Base-by-base conservation (phyloP, 2,888 invertebrate species). In the Augochlorella aurata region DNA sequence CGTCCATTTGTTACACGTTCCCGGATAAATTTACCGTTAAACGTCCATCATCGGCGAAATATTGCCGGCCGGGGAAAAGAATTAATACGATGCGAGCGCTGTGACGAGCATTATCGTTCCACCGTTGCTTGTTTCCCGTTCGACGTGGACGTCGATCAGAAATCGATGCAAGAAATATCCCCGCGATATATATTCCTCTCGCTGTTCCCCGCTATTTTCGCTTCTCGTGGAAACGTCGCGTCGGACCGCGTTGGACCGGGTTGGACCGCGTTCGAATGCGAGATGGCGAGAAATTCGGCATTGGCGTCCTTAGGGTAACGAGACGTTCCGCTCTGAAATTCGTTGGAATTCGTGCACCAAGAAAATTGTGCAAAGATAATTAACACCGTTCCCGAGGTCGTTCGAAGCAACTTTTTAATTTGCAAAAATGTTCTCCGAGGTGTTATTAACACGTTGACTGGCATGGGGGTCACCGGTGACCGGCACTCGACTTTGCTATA, bases 31-130 rank as follows among this genome's bases (percentile, higher is more conserved):
- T 21, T 24, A 45, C 44, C 63, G 50, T 50, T 49, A 49, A 50
- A 65, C 49, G 38, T 61, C 61, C 61, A 61, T 61, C 61, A 29
- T 61, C 61, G 61, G 61, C 61, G 68, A 68, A 50, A 67, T 67
- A 67, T 67, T 21, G 44, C 66, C 14, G 66, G 61, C 7, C 47
- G 12, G 29, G 44, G 21, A 18, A 3, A 61, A 61, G 24, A 61
- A 29, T 61, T 61, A 61, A 61, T 61, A 29, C 61, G 61, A 61
- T 29, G 71, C 50, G 21, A 44, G 24, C 71, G 71, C 18, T 44
- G 54, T 24, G 24, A 68, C 45, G n/a, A 49, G 21, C 24, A 69
- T 69, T 29, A 69, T 52, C 52, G 61, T 29, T 61, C 29, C 8
- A 29, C 29, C 61, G 61, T 61, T 29, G 61, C 29, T 61, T 61